Evolutionary conservation across 2,888 invertebrate genomes (phyloP), one percentile per base, ranked within the genome.

Genomic region (Drosophila mimica): DNA sequence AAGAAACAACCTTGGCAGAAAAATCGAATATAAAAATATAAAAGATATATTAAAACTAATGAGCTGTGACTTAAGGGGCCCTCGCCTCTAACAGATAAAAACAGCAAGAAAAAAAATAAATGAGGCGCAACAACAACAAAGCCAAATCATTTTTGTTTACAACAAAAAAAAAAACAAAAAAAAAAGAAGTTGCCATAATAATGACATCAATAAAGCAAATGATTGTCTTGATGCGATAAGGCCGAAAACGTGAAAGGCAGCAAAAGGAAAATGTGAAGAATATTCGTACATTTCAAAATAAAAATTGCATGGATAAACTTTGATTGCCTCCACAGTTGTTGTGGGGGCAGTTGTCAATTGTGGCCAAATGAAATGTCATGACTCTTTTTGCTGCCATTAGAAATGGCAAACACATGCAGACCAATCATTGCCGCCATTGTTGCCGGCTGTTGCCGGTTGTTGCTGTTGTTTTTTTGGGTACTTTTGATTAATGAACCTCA

Each of bases 191-290:
- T 84, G 73, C 60, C 77, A 78, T 71, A 76, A 83, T 88, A 90
- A 88, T 88, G 90, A 83, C 90, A 79, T 88, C 76, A 81, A 90
- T 79, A 87, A 86, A 73, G 83, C 87, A 61, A 83, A 83, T 71
- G 88, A 88, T 85, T 79, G 82, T 71, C 74, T 69, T 74, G 73
- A 73, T 76, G 76, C 84, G 87, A 90, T 87, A 86, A 88, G 74
- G 67, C 76, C 60, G 15, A 53, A 66, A 82, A 70, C 60, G 76
- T 76, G 75, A 59, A 75, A 61, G 54, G 49, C 77, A 63, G 69
- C 64, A 48, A 48, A 51, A 51, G 33, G 48, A 30, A 9, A 62
- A 43, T 53, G 43, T 56, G 17, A 53, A 34, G 25, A 53, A 25
- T 15, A 17, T 25, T 34, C 25, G 15, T 54, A 40, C 20, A 56